Base-by-base conservation (phyloP, 1,140 invertebrate genomes). In the Berghia stephanieae region DNA sequence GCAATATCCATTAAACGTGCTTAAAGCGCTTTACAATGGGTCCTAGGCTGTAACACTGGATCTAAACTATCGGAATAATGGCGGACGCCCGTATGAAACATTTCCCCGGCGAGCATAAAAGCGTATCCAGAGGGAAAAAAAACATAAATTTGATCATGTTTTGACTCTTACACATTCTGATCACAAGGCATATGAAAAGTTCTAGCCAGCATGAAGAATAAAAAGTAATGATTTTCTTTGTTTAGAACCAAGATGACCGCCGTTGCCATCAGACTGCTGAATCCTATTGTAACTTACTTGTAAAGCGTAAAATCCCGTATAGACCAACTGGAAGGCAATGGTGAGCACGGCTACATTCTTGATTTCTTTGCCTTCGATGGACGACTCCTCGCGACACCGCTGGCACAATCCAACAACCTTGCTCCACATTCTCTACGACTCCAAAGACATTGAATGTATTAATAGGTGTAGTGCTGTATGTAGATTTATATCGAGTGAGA, bases 281-380 rank as follows among this genome's bases (percentile, higher is more conserved):
- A 13, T 8, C 6, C n/a, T 21, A 27, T 8, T 67, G 4, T 43
- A 18, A 16, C 63, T 63, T 24, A 79, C 78, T 70, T 79, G 78
- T 38, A 82, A 66, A 2, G 82, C 78, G 43, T 80, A 67, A 36
- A 79, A 79, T 5, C 82, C 80, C 6, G 79, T 82, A 78, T 82
- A 84, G 24, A 84, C 69, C 18, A 79, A 40, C 49, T 77, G 70
- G 43, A 81, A 81, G n/a, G 80, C 52, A 6, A 79, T 38, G 3
- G 77, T 75, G 1, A 81, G n/a, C 2, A 79, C 73, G 1, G 75
- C 27, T 3, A 73, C 78, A 43, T 78, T 80, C 1, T 57, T 69
- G 16, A 80, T 60, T 42, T 80, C 79, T 66, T 44, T 75, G 0
- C 76, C 76, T 38, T 80, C 76, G 0, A 80, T 55, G 38, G n/a